Evolutionary conservation across 2,113 vertebrate genomes (phyloP).

Genomic region (Rattus rattus): DNA sequence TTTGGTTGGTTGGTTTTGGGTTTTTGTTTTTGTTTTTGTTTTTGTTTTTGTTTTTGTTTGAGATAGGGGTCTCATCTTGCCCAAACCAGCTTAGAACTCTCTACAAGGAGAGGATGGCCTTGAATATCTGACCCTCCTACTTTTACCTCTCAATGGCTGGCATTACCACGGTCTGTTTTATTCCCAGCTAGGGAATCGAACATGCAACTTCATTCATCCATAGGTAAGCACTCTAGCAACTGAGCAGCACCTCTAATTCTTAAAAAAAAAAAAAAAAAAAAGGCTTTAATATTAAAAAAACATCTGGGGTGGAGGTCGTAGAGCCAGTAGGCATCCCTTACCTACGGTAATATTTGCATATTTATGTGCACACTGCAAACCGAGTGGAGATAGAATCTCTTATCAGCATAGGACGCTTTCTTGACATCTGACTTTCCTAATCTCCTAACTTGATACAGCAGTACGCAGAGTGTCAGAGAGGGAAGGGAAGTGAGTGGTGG

Average conservation of each 20-base stretch:
- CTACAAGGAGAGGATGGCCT: background rate
- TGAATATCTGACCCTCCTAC: background rate
- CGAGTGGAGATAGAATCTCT: background rate
- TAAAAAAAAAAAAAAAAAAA: background rate
- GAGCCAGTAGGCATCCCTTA: background rate
- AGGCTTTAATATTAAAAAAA: background rate
- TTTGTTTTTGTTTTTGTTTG: background rate
- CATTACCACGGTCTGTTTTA: background rate
- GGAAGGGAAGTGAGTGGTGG: background rate
- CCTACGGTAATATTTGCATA: background rate
- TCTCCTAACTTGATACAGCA: background rate
- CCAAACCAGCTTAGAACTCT: too few species aligned
- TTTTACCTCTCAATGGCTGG: background rate
- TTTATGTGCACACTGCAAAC: background rate
- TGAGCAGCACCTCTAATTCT: background rate
- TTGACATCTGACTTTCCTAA: background rate
- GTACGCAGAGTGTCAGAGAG: background rate
- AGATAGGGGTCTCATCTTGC: background rate
- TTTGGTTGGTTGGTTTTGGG: too few species aligned
- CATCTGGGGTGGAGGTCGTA: background rate
- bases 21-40: background rate
- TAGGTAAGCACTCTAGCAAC: background rate
- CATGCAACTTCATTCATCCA: background rate
- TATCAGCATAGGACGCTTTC: rapidly evolving
- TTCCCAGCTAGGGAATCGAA: background rate